Evolutionary conservation across 2,113 vertebrate species (phyloP), one percentile per base, ranked within the genome.

Genomic region (Sceloporus undulatus): DNA sequence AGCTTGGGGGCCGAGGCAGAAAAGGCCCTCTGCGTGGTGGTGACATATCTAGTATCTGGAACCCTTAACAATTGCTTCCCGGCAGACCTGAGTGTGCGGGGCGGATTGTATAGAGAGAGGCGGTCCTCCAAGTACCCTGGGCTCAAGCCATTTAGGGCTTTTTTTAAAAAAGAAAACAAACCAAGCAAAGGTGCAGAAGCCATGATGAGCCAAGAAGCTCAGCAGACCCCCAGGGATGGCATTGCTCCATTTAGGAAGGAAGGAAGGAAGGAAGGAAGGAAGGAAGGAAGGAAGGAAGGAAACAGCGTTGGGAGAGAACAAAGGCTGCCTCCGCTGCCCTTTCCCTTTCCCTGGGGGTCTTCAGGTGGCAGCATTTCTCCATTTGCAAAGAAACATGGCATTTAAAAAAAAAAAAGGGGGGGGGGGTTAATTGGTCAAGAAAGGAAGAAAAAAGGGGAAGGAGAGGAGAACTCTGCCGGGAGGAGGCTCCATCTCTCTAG

Each of bases 171-270:
- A 87, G 90, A 91, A 90, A 88, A 79, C 74, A 85, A 85, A 73
- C 82, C 1, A 91, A 94, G 82, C 89, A 89, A 91, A 92, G 88
- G 85, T 92, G 94, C 93, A 94, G 91, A 93, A 86, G 92, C 89
- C 89, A 9, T 82, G 23, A 80, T 85, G 79, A 92, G 86, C 34
- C 52, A 90, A n/a, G 71, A 86, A 25, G 77, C 0, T 0, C 91
- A 88, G 88, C 16, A 75, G 90, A 40, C 83, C 82, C 48, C 85
- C 66, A 76, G 13, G 42, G 34, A 21, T 71, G 54, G 82, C 38
- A 85, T 34, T n/a, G 9, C 65, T 11, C 87, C 91, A 78, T 52
- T 79, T 68, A 34, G 34, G 34, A 34, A 70, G 71, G 66, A 25
- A 42, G 34, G 66, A 25, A 42, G 34, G 34, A 34, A 34, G 34